phyloP scores from a whole-genome alignment of 2,888 invertebrate species.

The Pseudococcus longispinus region DNA sequence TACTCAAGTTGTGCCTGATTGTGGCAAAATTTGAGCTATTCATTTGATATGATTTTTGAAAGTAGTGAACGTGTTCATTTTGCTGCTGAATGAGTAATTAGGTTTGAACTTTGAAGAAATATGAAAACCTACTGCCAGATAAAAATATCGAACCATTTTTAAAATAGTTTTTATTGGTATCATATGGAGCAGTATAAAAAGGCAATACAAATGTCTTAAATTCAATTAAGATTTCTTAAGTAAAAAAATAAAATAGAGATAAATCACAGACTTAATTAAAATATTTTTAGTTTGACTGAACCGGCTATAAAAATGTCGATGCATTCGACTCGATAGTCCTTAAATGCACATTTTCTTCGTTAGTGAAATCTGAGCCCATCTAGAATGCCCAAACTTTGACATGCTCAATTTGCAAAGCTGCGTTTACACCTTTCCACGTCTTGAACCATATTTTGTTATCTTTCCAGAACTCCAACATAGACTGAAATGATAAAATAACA shows the following conservation, averaged over 20 bases:
- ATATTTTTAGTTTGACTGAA: background rate
- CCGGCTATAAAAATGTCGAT: background rate
- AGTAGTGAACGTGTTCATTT: no score
- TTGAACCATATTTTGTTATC: conserved; percentile 64
- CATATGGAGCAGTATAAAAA: background rate
- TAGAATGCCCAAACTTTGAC: conserved; percentile 64
- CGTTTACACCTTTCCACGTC: conserved; percentile 65
- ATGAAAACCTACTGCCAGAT: background rate
- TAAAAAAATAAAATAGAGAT: background rate
- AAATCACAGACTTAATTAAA: background rate
- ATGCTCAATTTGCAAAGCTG: conserved; percentile 69
- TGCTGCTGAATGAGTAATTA: no score
- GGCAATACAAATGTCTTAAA: background rate
- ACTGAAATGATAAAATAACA: conserved; percentile 58
- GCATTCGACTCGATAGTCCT: background rate
- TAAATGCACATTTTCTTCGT: background rate
- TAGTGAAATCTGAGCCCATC: background rate
- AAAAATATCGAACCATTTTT: background rate
- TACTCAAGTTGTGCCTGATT: no score
- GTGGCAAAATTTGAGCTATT: no score
- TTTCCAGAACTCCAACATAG: conserved; percentile 65
- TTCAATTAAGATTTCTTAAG: background rate
- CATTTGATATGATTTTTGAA: no score
- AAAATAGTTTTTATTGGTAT: background rate
- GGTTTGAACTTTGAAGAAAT: no score